These are phyloP conservation scores for Dendrocincla tyrannina DNA, from an alignment of 2,797 vertebrate genomes.

Conservation along the genomic window DNA sequence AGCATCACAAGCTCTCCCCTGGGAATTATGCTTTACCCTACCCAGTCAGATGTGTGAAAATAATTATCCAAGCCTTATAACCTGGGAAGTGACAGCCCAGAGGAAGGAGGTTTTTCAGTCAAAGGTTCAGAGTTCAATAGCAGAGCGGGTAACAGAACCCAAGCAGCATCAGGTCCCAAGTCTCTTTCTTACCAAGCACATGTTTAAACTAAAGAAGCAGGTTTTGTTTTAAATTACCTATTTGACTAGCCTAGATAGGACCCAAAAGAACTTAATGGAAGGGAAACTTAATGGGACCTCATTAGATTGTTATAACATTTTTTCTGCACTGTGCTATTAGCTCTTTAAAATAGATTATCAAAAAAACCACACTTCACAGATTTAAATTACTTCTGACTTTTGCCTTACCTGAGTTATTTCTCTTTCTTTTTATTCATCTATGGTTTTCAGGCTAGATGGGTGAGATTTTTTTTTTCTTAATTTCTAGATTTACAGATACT, in stretches of 20 bases:
- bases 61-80: neutral
- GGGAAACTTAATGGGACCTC: slow-evolving; percentile 61
- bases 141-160: neutral
- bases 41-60: neutral
- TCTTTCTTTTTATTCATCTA: slow-evolving; percentile 18
- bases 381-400: slow-evolving; percentile 52
- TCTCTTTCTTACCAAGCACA: neutral
- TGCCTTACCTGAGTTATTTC: slow-evolving; percentile 46
- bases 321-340: slow-evolving; percentile 55
- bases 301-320: slow-evolving; percentile 63
- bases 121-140: neutral
- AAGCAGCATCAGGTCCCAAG: neutral
- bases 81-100: neutral
- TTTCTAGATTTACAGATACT: neutral
- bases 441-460: neutral
- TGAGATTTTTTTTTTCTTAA: neutral
- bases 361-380: slow-evolving; percentile 45
- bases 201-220: slow-evolving; percentile 43
- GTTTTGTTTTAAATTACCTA: slow-evolving; percentile 54
- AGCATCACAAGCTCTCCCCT: neutral
- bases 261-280: slow-evolving; percentile 62
- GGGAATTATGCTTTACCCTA: neutral
- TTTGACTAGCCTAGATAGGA: slow-evolving; percentile 50
- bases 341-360: slow-evolving; percentile 64
- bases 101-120: neutral